A percentile compares a stretch with the other conserved stretches of the same genome.
Conservation (phyloP, 2,888 invertebrate genomes). For the Lycaena phlaeas region DNA sequence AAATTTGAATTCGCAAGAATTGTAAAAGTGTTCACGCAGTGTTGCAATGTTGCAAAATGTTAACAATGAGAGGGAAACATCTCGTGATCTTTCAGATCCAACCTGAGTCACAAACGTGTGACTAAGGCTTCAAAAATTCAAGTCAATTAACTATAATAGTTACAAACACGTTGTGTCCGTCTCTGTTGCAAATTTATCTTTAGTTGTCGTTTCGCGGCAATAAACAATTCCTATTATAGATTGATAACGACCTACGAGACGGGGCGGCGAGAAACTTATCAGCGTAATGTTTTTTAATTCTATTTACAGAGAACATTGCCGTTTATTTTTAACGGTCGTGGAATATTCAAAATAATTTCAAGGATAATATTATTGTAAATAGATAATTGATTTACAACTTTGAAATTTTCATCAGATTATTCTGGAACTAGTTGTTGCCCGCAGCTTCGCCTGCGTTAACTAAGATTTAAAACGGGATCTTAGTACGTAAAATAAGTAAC, state of each 20-base stretch:
- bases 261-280: not conserved
- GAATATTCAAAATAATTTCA: no score
- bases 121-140: constrained; percentile 64
- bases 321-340: not conserved
- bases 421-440: no score
- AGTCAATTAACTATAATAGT: constrained; percentile 41
- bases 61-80: constrained; percentile 32
- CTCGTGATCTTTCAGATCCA: constrained; percentile 33
- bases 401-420: no score
- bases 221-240: constrained; percentile 7
- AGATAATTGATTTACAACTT: no score
- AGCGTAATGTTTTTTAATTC: not conserved
- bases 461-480: no score
- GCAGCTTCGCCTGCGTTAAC: no score
- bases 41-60: constrained; percentile 14
- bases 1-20: no score
- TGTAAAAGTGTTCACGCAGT: no score
- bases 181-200: constrained; percentile 12
- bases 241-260: not conserved
- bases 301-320: not conserved
- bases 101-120: constrained; percentile 58
- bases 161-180: constrained; percentile 16
- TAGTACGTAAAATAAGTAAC: no score
- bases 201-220: constrained; percentile 12
- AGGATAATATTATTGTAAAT: no score